Base-by-base conservation (phyloP, 2,797 vertebrate genomes). In the Manis javanica region DNA sequence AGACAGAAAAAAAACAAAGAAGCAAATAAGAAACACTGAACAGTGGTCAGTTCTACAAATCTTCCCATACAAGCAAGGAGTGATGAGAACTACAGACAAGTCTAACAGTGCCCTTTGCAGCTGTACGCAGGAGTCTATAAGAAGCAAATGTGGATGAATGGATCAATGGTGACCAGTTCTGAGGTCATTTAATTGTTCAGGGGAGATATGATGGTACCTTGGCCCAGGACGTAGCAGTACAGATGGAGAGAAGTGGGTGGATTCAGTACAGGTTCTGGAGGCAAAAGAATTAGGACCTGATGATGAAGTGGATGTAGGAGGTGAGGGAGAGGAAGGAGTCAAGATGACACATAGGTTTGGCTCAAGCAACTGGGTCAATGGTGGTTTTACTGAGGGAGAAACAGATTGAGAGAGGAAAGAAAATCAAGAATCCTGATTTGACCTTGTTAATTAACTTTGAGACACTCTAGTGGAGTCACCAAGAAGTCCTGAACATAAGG, bases 341-440 rank as follows among this genome's bases (percentile, higher is more conserved):
- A 46, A 90, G 79, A 59, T 4, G 34, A 89, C 31, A 63, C 39
- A 5, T 0, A 64, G 26, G 18, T 63, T 69, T 18, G 2, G 21
- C 49, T 79, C 39, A 88, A 63, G 23, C 66, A 82, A 19, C 9
- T 71, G 42, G 68, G 68, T 78, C 24, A 26, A 7, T 42, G 31
- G 74, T 72, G 49, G 49, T n/a, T 81, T 93, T 19, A 16, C 7
- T 74, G 2, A 29, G 21, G 72, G 68, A 61, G 19, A 79, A 81
- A 61, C 2, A 55, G 55, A 21, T 46, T 51, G 39, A 66, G 23
- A 4, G 63, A 66, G 18, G 37, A 88, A 88, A 74, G n/a, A 95
- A 72, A 81, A 88, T 57, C 19, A 74, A 93, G 66, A 90, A 92
- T 71, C 95, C 59, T 61, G 16, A 96, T 29, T 61, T 90, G 88